A percentile compares a stretch with the other conserved stretches of the same genome.
phyloP scores from a whole-genome alignment of 1,140 invertebrate species.

The Papilio aristodemus region DNA sequence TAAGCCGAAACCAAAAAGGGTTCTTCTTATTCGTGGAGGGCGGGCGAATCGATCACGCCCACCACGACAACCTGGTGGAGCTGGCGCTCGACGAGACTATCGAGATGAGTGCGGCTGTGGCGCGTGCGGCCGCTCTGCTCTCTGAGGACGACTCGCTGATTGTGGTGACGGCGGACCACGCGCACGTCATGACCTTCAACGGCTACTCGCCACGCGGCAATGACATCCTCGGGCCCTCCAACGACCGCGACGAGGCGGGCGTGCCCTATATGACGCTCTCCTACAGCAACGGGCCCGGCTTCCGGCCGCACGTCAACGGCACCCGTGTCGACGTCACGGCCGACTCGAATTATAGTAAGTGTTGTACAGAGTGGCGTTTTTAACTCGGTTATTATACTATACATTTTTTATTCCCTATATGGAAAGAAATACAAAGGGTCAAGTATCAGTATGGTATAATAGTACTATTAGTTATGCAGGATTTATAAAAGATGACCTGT shows the following conservation, averaged over 20 bases:
- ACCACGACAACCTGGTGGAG: slow-evolving; percentile 86
- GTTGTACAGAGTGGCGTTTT: too few species aligned
- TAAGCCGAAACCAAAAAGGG: slow-evolving; percentile 89
- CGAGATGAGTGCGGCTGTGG: slow-evolving; percentile 82
- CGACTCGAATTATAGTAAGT: slow-evolving; percentile 65
- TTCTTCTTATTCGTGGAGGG: slow-evolving; percentile 95
- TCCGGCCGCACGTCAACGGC: slow-evolving; percentile 59
- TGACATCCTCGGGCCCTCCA: slow-evolving; percentile 80
- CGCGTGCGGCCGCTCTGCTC: slow-evolving; percentile 78
- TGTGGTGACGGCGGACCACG: slow-evolving; percentile 86
- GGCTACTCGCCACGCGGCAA: slow-evolving; percentile 84
- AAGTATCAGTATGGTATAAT: too few species aligned
- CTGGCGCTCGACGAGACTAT: slow-evolving; percentile 83
- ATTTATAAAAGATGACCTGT: too few species aligned
- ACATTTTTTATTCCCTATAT: too few species aligned
- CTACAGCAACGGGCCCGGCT: slow-evolving; percentile 88
- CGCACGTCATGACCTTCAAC: slow-evolving; percentile 84
- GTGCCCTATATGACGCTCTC: slow-evolving; percentile 86
- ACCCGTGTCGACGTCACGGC: slow-evolving; percentile 62
- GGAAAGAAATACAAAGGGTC: too few species aligned
- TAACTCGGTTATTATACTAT: too few species aligned
- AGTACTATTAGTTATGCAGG: too few species aligned
- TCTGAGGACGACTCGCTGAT: slow-evolving; percentile 83
- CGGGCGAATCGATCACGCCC: slow-evolving; percentile 89
- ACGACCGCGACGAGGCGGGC: slow-evolving; percentile 60